These are phyloP conservation scores for Danio aesculapii DNA, from an alignment of 2,797 vertebrate genomes.

Conservation along the genomic window DNA sequence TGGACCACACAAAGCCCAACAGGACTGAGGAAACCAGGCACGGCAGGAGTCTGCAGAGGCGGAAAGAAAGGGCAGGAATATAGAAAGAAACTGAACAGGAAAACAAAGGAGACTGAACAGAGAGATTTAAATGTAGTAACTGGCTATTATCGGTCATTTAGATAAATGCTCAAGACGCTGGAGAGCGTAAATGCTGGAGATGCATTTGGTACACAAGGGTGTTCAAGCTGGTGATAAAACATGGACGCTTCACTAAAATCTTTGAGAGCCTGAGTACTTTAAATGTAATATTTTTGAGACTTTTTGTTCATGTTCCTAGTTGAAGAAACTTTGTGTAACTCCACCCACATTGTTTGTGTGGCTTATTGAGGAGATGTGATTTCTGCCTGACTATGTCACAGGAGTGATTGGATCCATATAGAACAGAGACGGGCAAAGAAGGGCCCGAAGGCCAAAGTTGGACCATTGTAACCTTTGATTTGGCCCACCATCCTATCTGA, in stretches of 20 bases:
- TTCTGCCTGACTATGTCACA: neutral
- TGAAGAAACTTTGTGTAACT: neutral
- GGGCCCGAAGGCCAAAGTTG: too few relatives aligned
- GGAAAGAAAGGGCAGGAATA: slow-evolving; percentile 52
- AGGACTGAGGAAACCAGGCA: slow-evolving; percentile 53
- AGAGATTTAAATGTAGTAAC: slow-evolving; percentile 63
- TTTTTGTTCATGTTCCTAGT: neutral
- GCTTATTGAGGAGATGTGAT: neutral
- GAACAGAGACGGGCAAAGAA: too few relatives aligned
- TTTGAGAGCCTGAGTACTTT: slow-evolving; percentile 8
- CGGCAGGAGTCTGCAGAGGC: slow-evolving; percentile 61
- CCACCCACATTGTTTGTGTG: neutral
- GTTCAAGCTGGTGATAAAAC: slow-evolving; percentile 50
- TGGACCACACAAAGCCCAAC: slow-evolving; percentile 61
- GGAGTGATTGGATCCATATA: neutral
- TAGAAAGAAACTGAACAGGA: slow-evolving; percentile 48
- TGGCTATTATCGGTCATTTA: slow-evolving; percentile 64
- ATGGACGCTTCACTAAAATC: slow-evolving; percentile 17
- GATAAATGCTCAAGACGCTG: slow-evolving; percentile 38
- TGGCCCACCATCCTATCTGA: too few relatives aligned
- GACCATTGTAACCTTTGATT: too few relatives aligned
- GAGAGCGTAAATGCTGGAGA: slow-evolving; percentile 38
- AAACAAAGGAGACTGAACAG: slow-evolving; percentile 61
- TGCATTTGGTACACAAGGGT: slow-evolving; percentile 37
- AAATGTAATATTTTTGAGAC: slow-evolving; percentile 38